Conservation (phyloP, 2,797 vertebrate genomes). For the Acanthiza pusilla region DNA sequence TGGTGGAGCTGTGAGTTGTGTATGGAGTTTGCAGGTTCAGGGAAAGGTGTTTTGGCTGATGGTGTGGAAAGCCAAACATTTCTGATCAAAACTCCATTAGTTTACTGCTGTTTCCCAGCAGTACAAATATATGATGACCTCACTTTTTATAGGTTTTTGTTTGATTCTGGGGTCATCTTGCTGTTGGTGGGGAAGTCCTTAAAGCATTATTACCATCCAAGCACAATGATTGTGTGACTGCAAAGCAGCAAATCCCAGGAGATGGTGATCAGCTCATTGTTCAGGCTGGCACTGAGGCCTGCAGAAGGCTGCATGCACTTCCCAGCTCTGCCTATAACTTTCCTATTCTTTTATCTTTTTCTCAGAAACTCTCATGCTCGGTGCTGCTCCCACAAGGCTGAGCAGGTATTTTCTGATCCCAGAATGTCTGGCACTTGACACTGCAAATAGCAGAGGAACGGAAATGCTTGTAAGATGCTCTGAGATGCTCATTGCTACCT, state of each 20-base stretch:
- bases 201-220: neutral
- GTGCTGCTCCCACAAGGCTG: neutral
- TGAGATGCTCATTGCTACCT: neutral
- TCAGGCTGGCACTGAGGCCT: neutral
- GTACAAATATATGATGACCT: neutral
- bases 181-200: neutral
- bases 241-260: neutral
- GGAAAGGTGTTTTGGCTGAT: neutral
- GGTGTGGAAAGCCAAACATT: neutral
- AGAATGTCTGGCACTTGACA: neutral
- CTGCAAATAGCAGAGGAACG: neutral
- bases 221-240: neutral
- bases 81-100: neutral
- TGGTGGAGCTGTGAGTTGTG: neutral
- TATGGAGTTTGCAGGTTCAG: neutral
- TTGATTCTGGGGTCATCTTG: neutral
- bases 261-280: neutral
- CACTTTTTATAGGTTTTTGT: neutral
- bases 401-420: neutral
- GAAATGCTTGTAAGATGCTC: neutral
- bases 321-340: neutral
- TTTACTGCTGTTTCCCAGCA: neutral
- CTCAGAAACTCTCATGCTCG: neutral
- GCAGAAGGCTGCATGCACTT: neutral
- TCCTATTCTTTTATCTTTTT: neutral